These are phyloP conservation scores for Drosophila ercepeae DNA, from an alignment of 1,140 invertebrate genomes.

Conservation along the genomic window DNA sequence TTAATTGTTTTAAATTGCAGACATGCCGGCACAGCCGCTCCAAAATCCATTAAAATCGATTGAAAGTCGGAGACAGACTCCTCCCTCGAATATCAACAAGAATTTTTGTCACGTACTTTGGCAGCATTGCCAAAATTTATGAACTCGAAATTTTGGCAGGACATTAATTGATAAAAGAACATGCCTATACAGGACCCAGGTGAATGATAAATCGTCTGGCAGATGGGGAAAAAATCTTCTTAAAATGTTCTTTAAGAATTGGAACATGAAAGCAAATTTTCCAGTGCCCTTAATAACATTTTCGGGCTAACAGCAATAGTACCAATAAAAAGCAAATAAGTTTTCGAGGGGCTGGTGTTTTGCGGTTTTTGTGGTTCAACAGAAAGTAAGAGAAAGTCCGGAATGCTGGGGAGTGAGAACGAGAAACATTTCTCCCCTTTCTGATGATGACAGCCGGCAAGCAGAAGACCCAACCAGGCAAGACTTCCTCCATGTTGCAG, in stretches of 20 bases:
- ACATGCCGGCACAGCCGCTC: slow-evolving; percentile 32
- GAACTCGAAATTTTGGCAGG: slow-evolving; percentile 52
- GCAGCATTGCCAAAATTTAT: slow-evolving; percentile 50
- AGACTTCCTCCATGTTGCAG: slow-evolving; percentile 19
- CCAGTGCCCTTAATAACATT: slow-evolving; percentile 26
- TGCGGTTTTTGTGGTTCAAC: slow-evolving; percentile 51
- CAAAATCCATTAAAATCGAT: slow-evolving; percentile 68
- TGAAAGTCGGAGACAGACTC: slow-evolving; percentile 32
- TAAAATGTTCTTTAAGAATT: slow-evolving; percentile 9
- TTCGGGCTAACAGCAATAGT: slow-evolving; percentile 11
- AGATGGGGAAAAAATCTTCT: neutral
- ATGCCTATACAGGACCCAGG: slow-evolving; percentile 23
- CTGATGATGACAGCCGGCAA: slow-evolving; percentile 17
- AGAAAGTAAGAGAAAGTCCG: slow-evolving; percentile 6
- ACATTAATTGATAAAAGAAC: slow-evolving; percentile 59
- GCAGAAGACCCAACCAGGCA: neutral
- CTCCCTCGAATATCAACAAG: slow-evolving; percentile 43
- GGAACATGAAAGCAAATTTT: slow-evolving; percentile 2
- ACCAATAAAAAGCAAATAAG: slow-evolving; percentile 38
- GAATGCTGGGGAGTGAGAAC: neutral
- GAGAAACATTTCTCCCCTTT: slow-evolving; percentile 9
- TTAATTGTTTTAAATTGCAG: slow-evolving; percentile 71
- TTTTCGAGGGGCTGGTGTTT: slow-evolving; percentile 20
- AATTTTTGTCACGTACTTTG: slow-evolving; percentile 60
- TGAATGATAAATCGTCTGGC: slow-evolving; percentile 48